phyloP scores from a whole-genome alignment of 2,797 vertebrate genomes.

The Hydrocynus forskahlii region DNA sequence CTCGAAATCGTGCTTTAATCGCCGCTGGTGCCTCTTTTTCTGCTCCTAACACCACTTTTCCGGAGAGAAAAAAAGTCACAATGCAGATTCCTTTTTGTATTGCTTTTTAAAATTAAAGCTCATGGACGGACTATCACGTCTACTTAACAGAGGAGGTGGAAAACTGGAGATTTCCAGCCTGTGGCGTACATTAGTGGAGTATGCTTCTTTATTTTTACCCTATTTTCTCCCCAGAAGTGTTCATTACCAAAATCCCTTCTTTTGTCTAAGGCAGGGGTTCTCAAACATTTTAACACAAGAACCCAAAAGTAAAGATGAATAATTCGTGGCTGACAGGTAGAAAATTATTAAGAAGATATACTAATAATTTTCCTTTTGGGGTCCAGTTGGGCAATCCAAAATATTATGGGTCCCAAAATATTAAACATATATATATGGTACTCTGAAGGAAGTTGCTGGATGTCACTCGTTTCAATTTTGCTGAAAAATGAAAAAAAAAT shows the following conservation, averaged over 20 bases:
- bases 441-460: too few relatives aligned
- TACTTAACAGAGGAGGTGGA: slow-evolving; percentile 4
- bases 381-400: too few relatives aligned
- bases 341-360: too few relatives aligned
- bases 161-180: slow-evolving; percentile 5
- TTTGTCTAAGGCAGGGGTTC: neutral
- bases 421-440: too few relatives aligned
- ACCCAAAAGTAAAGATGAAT: too few relatives aligned
- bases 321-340: too few relatives aligned
- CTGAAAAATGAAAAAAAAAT: too few relatives aligned
- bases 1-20: slow-evolving; percentile 56
- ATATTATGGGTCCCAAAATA: too few relatives aligned
- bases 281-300: too few relatives aligned
- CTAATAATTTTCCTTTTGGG: too few relatives aligned
- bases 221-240: neutral
- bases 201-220: neutral
- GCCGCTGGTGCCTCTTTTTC: neutral
- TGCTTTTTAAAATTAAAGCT: neutral
- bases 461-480: too few relatives aligned
- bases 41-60: neutral
- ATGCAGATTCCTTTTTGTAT: neutral
- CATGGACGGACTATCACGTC: slow-evolving; percentile 12
- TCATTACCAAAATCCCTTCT: neutral
- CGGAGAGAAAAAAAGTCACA: neutral
- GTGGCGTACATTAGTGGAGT: neutral